These are phyloP conservation scores for Calliphora vicina DNA, from an alignment of 1,140 invertebrate species.

Conservation along the genomic window DNA sequence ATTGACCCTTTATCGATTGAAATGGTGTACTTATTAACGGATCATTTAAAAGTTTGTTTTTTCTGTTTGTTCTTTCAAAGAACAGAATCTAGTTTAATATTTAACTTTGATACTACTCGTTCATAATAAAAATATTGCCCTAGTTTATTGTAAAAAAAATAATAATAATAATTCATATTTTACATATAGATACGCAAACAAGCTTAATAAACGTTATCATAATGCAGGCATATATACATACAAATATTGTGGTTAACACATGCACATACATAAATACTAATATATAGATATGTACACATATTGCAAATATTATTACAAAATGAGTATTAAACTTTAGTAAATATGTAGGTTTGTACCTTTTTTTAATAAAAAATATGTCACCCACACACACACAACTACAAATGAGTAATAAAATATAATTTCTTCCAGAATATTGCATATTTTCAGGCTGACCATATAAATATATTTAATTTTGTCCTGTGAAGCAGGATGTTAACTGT, in stretches of 20 bases:
- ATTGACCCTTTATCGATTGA: conserved; percentile 1
- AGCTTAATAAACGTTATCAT: too few species aligned
- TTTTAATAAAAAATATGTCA: not conserved
- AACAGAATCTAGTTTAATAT: not conserved
- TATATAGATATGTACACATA: not conserved
- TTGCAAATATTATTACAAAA: not conserved
- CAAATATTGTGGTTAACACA: not conserved
- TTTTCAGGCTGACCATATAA: not conserved
- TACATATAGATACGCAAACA: not conserved
- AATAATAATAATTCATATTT: too few species aligned
- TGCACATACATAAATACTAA: not conserved
- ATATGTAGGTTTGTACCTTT: not conserved
- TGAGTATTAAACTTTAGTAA: not conserved
- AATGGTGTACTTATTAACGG: not conserved
- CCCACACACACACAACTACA: not conserved
- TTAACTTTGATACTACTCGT: not conserved
- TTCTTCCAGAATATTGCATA: not conserved
- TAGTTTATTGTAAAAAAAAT: not conserved
- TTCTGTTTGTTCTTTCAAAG: not conserved
- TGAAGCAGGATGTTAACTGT: too few species aligned
- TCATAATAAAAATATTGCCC: not conserved
- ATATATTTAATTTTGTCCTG: too few species aligned
- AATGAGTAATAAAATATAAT: not conserved
- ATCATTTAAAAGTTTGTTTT: not conserved
- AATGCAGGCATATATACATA: not conserved